Conservation (phyloP, 2,113 vertebrate species). For the Platanista minor region DNA sequence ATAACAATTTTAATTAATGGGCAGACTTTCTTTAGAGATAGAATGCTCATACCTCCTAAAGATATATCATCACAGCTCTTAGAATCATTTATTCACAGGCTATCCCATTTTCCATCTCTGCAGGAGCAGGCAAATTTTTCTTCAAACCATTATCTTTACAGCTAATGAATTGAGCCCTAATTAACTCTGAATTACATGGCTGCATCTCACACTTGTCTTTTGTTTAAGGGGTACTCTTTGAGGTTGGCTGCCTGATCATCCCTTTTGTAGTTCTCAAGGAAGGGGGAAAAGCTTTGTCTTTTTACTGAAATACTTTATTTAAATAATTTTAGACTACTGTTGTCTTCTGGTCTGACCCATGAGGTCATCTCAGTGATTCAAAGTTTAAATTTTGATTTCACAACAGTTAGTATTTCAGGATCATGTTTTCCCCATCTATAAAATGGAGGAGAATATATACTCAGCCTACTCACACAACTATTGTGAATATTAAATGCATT, state of each 20-base stretch:
- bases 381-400: slow-evolving; percentile 8
- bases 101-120: slow-evolving; percentile 39
- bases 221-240: neutral
- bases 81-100: slow-evolving; percentile 8
- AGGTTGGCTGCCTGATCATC: neutral
- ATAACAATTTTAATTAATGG: slow-evolving; percentile 49
- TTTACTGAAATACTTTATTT: neutral
- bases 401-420: neutral
- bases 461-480: neutral
- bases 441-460: neutral
- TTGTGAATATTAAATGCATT: neutral
- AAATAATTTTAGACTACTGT: neutral
- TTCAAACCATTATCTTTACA: slow-evolving; percentile 16
- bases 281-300: neutral
- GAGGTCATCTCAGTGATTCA: neutral
- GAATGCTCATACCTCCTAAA: neutral
- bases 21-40: slow-evolving; percentile 12
- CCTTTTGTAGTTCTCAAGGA: neutral
- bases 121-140: slow-evolving; percentile 37
- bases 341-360: neutral
- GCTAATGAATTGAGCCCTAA: slow-evolving; percentile 35
- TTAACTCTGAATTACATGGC: neutral
- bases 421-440: neutral
- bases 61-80: neutral
- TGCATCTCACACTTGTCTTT: neutral